Evolutionary conservation across 2,888 invertebrate genomes (phyloP).

Genomic region (Drosophila yooni): DNA sequence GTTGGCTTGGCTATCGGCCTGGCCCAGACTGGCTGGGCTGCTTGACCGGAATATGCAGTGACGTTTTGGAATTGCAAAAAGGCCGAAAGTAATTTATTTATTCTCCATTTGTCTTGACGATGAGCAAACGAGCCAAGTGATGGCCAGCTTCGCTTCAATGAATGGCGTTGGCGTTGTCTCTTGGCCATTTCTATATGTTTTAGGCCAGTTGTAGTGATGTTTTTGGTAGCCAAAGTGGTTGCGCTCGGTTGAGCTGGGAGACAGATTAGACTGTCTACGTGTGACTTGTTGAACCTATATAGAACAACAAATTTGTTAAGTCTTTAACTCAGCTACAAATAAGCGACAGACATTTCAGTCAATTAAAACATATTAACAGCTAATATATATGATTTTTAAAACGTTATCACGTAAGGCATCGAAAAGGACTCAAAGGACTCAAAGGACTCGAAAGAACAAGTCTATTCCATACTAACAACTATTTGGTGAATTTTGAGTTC

Average conservation of each 20-base stretch:
- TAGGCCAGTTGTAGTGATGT: neutral
- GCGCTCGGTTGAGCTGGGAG: constrained; percentile 36
- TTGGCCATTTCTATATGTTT: constrained; percentile 2
- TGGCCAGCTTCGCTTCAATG: constrained; percentile 75
- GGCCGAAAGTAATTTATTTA: constrained; percentile 81
- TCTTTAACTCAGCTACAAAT: neutral
- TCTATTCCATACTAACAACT: neutral
- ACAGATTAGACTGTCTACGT: constrained; percentile 17
- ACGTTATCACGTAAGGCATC: neutral
- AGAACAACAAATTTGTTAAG: constrained; percentile 19
- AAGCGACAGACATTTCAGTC: neutral
- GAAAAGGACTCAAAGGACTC: neutral
- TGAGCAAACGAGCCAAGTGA: constrained; percentile 81
- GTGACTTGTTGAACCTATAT: constrained; percentile 16
- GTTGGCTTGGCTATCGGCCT: constrained; percentile 43
- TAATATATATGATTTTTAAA: neutral
- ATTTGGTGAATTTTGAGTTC: neutral
- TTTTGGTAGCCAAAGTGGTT: constrained; percentile 15
- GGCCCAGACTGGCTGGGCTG: constrained; percentile 26
- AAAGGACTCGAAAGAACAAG: neutral
- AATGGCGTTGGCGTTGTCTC: constrained; percentile 59
- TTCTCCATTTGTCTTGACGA: constrained; percentile 82
- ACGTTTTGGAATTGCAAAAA: constrained; percentile 79
- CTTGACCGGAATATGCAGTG: constrained; percentile 70
- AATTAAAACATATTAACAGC: neutral